Evolutionary conservation across 2,113 vertebrate species (phyloP).

Genomic region (Burhinus oedicnemus): DNA sequence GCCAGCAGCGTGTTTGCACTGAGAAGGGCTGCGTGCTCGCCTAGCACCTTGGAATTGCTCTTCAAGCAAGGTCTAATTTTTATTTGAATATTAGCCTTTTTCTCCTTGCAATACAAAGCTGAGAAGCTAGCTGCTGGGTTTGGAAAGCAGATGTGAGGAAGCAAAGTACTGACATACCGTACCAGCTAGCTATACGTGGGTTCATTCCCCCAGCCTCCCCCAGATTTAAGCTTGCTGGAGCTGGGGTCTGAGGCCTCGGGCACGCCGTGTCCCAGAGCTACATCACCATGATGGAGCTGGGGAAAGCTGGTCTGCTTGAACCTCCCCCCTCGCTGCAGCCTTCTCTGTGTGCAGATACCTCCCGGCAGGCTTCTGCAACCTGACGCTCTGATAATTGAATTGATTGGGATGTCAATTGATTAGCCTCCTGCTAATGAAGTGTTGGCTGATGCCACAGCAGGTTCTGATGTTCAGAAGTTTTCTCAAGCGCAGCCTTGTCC

Average conservation of each 20-base stretch:
- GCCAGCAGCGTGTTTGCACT: fast-evolving
- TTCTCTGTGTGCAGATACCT: background rate
- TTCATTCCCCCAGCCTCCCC: background rate
- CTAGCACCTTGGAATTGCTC: background rate
- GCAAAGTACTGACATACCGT: fast-evolving
- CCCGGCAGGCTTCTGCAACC: background rate
- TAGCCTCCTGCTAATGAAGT: background rate
- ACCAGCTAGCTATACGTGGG: background rate
- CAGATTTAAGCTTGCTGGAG: too few relatives aligned
- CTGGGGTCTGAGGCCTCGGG: background rate
- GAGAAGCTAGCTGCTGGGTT: background rate
- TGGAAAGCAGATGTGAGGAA: background rate
- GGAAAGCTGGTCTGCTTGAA: fast-evolving
- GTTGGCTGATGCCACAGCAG: background rate
- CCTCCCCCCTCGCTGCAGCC: background rate
- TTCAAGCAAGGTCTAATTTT: background rate
- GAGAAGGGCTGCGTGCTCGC: background rate
- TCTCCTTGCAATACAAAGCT: background rate
- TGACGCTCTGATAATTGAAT: background rate
- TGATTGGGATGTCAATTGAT: background rate
- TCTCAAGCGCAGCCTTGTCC: background rate
- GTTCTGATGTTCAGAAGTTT: background rate
- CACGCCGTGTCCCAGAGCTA: fast-evolving
- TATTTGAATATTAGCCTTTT: background rate
- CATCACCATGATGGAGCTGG: too few relatives aligned